Percentiles rank a stretch among this genome's conserved stretches.
Conservation (phyloP, 2,113 vertebrate species). For the Baryphthengus martii region DNA sequence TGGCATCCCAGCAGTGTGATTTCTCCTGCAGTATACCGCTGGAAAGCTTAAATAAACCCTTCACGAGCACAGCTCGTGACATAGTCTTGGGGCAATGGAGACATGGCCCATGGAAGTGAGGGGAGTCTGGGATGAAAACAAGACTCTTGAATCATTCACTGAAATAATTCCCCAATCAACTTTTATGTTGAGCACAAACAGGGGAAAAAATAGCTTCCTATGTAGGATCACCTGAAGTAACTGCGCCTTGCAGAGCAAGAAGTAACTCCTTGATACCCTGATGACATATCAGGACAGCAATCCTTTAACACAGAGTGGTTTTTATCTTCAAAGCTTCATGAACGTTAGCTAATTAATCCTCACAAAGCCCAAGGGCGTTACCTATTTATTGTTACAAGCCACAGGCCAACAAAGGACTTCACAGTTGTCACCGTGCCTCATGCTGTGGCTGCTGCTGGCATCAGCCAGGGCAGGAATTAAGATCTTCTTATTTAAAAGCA, state of each 20-base stretch:
- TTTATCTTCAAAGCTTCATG: neutral
- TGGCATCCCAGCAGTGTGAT: neutral
- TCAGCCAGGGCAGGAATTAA: neutral
- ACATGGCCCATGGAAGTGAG: neutral
- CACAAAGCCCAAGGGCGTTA: neutral
- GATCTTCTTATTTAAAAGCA: neutral
- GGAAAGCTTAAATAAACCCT: neutral
- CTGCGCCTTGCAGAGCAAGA: neutral
- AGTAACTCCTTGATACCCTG: neutral
- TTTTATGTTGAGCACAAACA: neutral
- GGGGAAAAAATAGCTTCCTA: neutral
- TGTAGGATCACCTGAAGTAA: neutral
- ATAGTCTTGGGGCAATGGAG: neutral
- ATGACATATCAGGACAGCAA: neutral
- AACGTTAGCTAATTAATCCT: conserved; percentile 4
- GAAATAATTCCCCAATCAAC: neutral
- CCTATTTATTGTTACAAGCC: neutral
- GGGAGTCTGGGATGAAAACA: neutral
- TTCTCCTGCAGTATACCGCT: neutral
- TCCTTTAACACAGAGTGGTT: neutral
- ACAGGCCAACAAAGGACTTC: neutral
- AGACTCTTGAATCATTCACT: neutral
- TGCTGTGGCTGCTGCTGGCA: neutral
- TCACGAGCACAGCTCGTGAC: neutral
- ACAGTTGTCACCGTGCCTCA: neutral